These are phyloP conservation scores for Pseudomyrmex gracilis DNA, from an alignment of 1,140 invertebrate species.

Conservation along the genomic window DNA sequence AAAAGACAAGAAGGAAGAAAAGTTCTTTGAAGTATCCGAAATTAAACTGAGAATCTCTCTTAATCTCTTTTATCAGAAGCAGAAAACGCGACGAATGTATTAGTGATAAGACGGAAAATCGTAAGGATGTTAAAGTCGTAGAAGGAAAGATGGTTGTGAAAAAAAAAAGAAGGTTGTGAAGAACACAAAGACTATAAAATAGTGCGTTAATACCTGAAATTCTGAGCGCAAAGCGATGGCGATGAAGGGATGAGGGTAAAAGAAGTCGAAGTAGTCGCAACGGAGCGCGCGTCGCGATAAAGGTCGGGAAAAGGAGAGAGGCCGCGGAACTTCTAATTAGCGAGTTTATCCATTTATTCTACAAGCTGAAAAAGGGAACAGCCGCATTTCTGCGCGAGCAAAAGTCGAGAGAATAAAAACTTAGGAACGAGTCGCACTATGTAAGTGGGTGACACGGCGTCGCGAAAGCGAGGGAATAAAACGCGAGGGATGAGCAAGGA, in stretches of 20 bases:
- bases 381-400: constrained; percentile 36
- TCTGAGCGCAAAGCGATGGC: constrained; percentile 25
- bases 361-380: constrained; percentile 72
- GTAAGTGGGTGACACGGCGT: constrained; percentile 44
- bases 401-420: constrained; percentile 63
- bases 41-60: constrained; percentile 4
- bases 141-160: constrained; percentile 6
- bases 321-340: constrained; percentile 81
- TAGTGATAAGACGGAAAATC: background rate
- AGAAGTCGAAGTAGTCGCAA: background rate
- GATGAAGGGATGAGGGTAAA: background rate
- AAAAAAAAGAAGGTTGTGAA: constrained; percentile 7
- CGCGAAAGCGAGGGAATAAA: constrained; percentile 17
- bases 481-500: constrained; percentile 33
- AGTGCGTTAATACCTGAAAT: constrained; percentile 37
- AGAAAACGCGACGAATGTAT: background rate
- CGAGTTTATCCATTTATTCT: constrained; percentile 80
- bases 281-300: constrained; percentile 13
- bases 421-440: constrained; percentile 6
- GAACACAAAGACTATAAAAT: background rate
- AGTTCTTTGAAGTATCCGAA: background rate
- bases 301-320: background rate
- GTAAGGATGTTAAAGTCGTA: constrained; percentile 42
- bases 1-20: background rate
- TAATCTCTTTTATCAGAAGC: background rate